phyloP scores from a whole-genome alignment of 2,888 invertebrate genomes.

The Leptopilina myrica region DNA sequence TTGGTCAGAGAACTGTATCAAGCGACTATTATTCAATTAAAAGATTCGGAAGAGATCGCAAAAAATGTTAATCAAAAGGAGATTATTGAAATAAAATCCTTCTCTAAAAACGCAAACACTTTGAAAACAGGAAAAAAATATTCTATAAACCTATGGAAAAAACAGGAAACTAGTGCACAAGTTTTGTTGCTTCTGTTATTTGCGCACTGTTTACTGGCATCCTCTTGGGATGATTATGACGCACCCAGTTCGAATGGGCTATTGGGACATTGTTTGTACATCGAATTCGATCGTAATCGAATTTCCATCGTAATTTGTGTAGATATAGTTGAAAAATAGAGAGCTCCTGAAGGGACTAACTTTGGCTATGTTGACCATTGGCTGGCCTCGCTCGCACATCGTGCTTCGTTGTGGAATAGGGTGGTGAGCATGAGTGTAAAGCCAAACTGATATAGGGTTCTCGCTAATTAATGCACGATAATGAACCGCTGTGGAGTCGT shows the following conservation, averaged over 20 bases:
- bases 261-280: slow-evolving; percentile 25
- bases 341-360: slow-evolving; percentile 31
- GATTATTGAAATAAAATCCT: too few species aligned
- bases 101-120: too few species aligned
- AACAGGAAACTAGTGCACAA: neutral
- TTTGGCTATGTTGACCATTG: slow-evolving; percentile 34
- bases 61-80: too few species aligned
- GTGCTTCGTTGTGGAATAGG: slow-evolving; percentile 68
- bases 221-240: slow-evolving; percentile 17
- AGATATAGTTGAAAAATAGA: slow-evolving; percentile 40
- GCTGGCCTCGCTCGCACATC: slow-evolving; percentile 26
- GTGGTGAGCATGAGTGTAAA: slow-evolving; percentile 53
- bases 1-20: too few species aligned
- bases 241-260: slow-evolving; percentile 38
- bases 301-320: slow-evolving; percentile 36
- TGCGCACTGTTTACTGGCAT: neutral
- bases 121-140: too few species aligned
- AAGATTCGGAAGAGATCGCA: too few species aligned
- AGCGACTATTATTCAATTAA: too few species aligned
- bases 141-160: too few species aligned
- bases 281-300: slow-evolving; percentile 40
- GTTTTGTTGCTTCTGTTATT: slow-evolving; percentile 9
- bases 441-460: slow-evolving; percentile 64
- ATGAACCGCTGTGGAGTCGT: slow-evolving; percentile 69
- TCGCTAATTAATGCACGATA: slow-evolving; percentile 73